Base-by-base conservation (phyloP, 92 coral and sea anemone species). In the Heliopora coerulea region DNA sequence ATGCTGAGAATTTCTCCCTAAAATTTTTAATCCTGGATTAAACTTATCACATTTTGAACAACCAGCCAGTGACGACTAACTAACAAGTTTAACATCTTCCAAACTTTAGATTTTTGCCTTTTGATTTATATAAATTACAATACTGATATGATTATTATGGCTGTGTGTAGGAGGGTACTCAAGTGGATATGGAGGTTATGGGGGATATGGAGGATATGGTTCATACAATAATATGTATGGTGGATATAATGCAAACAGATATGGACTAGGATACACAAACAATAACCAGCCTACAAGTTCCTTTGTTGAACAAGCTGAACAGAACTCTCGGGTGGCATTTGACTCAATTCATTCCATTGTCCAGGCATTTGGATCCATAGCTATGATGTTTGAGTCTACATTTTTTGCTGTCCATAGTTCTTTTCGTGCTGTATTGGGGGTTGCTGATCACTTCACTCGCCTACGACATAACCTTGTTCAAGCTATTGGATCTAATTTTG, bases 371-470 rank as follows among this genome's bases (percentile, higher is more conserved):
- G 98, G 98, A 24, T 93, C 98, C 12, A 86, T 93, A 34, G 91
- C 98, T 1, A 93, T 90, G 98, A 93, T 93, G 98, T 61, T 93
- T 54, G 98, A 93, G 31, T 93, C 98, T 49, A 93, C 98, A 0
- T 96, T 90, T 66, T 93, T 93, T 88, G 98, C 98, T 14, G 89
- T 93, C 72, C 82, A 74, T 12, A 93, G 89, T 62, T 83, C 98
- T 21, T 93, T 93, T 67, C 68, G 86, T 54, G 98, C 98, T 27
- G 98, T 93, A 34, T 78, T 93, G 32, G 91, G 98, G 19, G 96
- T 92, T 20, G 98, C 98, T 1, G 96, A 93, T 75, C 96, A 93
- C 68, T 93, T 93, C 68, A 93, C 96, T 68, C 80, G 98, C 79
- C 80, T 93, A 33, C 78, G 88, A 54, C 72, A 86, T 19, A 96